Evolutionary conservation across 2,888 invertebrate genomes (phyloP).

Genomic region (Agonopterix heracliana): DNA sequence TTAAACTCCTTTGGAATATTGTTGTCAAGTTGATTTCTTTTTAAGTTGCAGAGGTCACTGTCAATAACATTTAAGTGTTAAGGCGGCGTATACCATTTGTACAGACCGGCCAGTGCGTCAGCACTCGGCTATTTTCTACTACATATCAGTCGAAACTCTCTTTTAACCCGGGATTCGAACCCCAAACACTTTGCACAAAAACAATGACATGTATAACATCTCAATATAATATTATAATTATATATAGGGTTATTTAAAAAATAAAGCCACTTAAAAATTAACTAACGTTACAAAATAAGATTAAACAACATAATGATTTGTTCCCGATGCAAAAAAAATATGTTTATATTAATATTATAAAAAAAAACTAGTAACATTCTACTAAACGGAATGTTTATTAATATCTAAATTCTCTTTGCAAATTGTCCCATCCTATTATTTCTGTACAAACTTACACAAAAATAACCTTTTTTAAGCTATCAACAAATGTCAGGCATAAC

Average conservation of each 20-base stretch:
- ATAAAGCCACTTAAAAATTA: conserved; percentile 73
- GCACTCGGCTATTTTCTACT: conserved; percentile 58
- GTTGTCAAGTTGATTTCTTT: not conserved
- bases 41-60: conserved; percentile 43
- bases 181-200: conserved; percentile 71
- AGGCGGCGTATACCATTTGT: conserved; percentile 75
- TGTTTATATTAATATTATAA: conserved; percentile 47
- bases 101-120: conserved; percentile 56
- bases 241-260: conserved; percentile 63
- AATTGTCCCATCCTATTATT: conserved; percentile 74
- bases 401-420: conserved; percentile 75
- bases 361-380: conserved; percentile 73
- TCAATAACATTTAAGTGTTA: conserved; percentile 66
- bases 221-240: conserved; percentile 69
- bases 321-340: conserved; percentile 68
- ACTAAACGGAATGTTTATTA: conserved; percentile 71
- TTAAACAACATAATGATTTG: conserved; percentile 76
- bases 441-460: conserved; percentile 73
- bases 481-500: conserved; percentile 68
- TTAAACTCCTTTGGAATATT: not conserved
- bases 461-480: conserved; percentile 69
- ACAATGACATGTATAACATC: conserved; percentile 73
- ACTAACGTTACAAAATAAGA: conserved; percentile 76
- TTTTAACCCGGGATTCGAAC: conserved; percentile 54
- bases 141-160: conserved; percentile 73